A percentile compares a stretch with the other conserved stretches of the same genome.
phyloP scores from a whole-genome alignment of 1,140 invertebrate genomes.

The Pachyrhynchus sulphureomaculatus region DNA sequence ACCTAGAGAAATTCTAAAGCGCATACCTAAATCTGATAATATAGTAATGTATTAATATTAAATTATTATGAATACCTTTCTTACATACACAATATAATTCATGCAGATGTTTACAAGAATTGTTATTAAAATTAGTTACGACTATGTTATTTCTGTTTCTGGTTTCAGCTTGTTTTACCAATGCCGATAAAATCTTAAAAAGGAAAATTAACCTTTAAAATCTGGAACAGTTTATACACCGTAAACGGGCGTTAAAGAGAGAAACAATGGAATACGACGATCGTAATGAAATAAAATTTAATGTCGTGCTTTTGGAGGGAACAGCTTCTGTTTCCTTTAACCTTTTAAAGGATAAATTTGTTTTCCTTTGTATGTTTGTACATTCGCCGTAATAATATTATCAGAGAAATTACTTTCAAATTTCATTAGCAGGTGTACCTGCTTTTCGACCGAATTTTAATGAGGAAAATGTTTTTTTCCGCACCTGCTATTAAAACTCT shows the following conservation, averaged over 20 bases:
- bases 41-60: too few relatives aligned
- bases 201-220: conserved; percentile 4
- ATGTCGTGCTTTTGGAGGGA: not conserved
- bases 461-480: too few relatives aligned
- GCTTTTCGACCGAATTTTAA: too few relatives aligned
- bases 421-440: conserved; percentile 36
- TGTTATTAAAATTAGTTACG: too few relatives aligned
- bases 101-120: too few relatives aligned
- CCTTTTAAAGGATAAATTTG: conserved; percentile 20
- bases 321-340: conserved; percentile 23
- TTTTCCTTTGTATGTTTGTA: conserved; percentile 19
- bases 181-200: not conserved
- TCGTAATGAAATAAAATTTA: conserved; percentile 19
- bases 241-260: conserved; percentile 10
- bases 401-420: conserved; percentile 33
- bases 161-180: not conserved
- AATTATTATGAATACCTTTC: too few relatives aligned
- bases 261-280: conserved; percentile 5
- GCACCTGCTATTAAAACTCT: too few relatives aligned
- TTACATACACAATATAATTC: too few relatives aligned
- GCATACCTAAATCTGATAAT: too few relatives aligned
- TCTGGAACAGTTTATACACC: conserved; percentile 9
- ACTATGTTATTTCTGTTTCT: too few relatives aligned
- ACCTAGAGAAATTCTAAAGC: too few relatives aligned
- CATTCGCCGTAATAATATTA: conserved; percentile 12